Evolutionary conservation across 2,888 invertebrate species (phyloP).

Genomic region (Athalia cordata): DNA sequence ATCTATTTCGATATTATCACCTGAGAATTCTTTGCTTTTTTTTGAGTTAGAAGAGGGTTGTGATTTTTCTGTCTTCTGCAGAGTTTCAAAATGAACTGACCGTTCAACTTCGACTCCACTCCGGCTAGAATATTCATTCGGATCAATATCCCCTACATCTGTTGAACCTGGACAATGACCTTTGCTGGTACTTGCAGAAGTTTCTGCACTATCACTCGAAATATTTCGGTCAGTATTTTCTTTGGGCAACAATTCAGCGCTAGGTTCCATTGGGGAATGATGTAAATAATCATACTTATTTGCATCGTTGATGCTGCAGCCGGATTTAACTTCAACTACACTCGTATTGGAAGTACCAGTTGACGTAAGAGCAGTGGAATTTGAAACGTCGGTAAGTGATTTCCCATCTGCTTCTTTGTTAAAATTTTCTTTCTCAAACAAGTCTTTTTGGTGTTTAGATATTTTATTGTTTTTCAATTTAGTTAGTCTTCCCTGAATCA

Average conservation of each 20-base stretch:
- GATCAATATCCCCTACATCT: background rate
- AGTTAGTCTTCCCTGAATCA: conserved; percentile 14
- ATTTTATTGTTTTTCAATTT: conserved; percentile 28
- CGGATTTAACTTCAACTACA: conserved; percentile 4
- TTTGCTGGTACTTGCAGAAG: conserved; percentile 8
- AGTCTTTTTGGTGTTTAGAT: conserved; percentile 22
- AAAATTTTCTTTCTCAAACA: conserved; percentile 15
- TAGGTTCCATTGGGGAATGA: background rate
- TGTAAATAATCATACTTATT: background rate
- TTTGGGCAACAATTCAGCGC: background rate
- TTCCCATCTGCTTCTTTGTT: background rate
- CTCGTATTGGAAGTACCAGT: background rate
- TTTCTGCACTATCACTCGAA: background rate
- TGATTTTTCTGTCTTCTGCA: background rate
- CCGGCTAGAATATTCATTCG: conserved; percentile 5
- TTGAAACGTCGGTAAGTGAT: background rate
- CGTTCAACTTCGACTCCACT: background rate
- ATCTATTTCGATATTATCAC: background rate
- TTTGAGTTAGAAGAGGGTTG: background rate
- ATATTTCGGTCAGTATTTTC: background rate
- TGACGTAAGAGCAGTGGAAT: conserved; percentile 7
- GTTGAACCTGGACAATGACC: conserved; percentile 4
- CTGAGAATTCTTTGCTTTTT: background rate
- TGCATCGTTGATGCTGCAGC: background rate
- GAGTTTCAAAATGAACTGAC: background rate